phyloP scores from a whole-genome alignment of 1,140 invertebrate genomes.

The Lepeophtheirus salmonis region DNA sequence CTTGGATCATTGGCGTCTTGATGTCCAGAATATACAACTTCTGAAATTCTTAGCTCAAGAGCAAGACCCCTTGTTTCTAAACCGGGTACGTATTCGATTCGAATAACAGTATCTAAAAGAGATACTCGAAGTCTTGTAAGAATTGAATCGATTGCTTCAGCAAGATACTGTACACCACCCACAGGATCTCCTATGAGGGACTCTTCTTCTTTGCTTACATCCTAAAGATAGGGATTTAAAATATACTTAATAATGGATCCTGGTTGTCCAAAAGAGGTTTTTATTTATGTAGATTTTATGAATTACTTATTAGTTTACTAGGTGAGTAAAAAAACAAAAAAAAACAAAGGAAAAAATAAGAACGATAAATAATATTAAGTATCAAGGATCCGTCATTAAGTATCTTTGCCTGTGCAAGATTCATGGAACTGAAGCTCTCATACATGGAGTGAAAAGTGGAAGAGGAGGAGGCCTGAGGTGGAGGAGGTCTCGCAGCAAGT shows the following conservation, averaged over 20 bases:
- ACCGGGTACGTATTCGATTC: slow-evolving; percentile 11
- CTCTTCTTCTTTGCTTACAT: not conserved
- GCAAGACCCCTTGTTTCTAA: slow-evolving; percentile 6
- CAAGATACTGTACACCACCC: slow-evolving; percentile 8
- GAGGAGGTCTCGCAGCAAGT: not conserved
- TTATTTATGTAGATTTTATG: too few species aligned
- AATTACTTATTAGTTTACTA: too few species aligned
- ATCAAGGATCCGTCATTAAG: too few species aligned
- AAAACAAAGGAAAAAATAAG: too few species aligned
- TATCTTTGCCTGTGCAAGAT: slow-evolving; percentile 15
- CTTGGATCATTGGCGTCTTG: not conserved
- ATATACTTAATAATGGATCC: too few species aligned
- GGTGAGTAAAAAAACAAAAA: too few species aligned
- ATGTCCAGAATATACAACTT: slow-evolving; percentile 2
- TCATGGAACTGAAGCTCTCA: slow-evolving; percentile 14
- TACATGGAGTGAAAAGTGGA: slow-evolving; percentile 18
- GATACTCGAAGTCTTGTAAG: slow-evolving; percentile 11
- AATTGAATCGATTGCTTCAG: slow-evolving; percentile 16
- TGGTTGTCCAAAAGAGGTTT: too few species aligned
- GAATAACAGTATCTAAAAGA: slow-evolving; percentile 4
- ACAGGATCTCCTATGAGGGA: not conserved
- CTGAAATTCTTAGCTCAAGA: slow-evolving; percentile 1
- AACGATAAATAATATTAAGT: too few species aligned
- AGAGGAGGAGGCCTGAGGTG: slow-evolving; percentile 8
- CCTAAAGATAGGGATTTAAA: too few species aligned